phyloP scores from a whole-genome alignment of 2,113 vertebrate species.

The Ctenodactylus gundi region DNA sequence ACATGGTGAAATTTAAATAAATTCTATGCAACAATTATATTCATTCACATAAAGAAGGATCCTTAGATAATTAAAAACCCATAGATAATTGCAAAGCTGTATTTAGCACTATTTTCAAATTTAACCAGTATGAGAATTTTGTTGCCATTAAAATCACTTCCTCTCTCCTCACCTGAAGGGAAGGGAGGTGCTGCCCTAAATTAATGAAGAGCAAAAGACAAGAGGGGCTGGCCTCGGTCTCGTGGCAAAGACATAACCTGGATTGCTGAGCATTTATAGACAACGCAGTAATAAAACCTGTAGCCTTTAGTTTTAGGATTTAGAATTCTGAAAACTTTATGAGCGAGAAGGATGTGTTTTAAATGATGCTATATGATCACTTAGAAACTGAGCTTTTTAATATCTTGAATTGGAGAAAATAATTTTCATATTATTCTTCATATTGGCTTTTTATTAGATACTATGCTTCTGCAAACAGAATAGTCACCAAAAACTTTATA shows the following conservation, averaged over 20 bases:
- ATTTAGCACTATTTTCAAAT: constrained; percentile 49
- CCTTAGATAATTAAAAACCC: constrained; percentile 54
- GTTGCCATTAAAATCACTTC: constrained; percentile 16
- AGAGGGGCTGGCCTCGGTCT: background rate
- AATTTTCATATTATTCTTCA: background rate
- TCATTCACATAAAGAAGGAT: constrained; percentile 15
- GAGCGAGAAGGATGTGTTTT: background rate
- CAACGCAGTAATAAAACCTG: background rate
- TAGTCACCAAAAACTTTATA: background rate
- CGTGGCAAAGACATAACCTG: background rate
- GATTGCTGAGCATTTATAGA: background rate
- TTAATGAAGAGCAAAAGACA: background rate
- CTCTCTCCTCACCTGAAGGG: background rate
- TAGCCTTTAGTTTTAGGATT: background rate
- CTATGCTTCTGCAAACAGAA: background rate
- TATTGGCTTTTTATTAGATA: background rate
- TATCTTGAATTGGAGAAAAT: background rate
- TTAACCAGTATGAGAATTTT: constrained; percentile 32
- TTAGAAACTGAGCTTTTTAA: background rate
- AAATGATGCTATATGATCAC: background rate
- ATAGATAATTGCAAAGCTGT: constrained; percentile 59
- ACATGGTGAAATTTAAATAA: constrained; percentile 56
- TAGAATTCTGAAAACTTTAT: background rate
- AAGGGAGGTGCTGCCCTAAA: background rate
- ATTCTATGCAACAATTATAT: constrained; percentile 47